phyloP scores from a whole-genome alignment of 1,140 invertebrate species.

The Vollenhovia emeryi region DNA sequence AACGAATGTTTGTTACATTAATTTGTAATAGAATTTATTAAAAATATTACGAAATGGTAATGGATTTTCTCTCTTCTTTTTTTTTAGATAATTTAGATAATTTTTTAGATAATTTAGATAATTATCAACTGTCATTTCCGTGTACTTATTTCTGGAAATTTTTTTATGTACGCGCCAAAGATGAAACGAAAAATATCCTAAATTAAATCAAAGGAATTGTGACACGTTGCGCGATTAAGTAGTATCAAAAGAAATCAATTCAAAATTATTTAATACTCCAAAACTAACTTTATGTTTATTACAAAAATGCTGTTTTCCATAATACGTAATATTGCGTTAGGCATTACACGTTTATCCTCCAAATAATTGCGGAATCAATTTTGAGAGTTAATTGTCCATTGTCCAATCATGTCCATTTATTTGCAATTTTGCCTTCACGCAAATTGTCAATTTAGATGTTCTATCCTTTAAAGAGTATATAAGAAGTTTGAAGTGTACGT shows the following conservation, averaged over 20 bases:
- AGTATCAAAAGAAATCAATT: too few relatives aligned
- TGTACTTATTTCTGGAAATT: constrained; percentile 6
- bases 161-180: not conserved
- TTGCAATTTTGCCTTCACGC: too few relatives aligned
- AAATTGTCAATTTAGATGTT: not conserved
- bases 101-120: not conserved
- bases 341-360: not conserved
- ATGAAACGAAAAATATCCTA: not conserved
- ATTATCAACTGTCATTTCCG: not conserved
- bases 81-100: not conserved
- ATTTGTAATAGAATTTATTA: not conserved
- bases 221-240: too few relatives aligned
- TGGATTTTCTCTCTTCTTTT: too few relatives aligned
- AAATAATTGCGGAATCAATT: not conserved
- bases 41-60: not conserved
- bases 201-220: not conserved
- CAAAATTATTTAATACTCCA: too few relatives aligned
- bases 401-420: too few relatives aligned
- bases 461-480: not conserved
- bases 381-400: too few relatives aligned
- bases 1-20: not conserved
- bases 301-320: too few relatives aligned
- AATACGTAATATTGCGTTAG: too few relatives aligned
- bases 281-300: too few relatives aligned
- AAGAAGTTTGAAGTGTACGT: not conserved